Percentiles rank a stretch among this genome's conserved stretches.
These are phyloP conservation scores for Hoplostethus atlanticus DNA, from an alignment of 2,797 vertebrate genomes.

Conservation along the genomic window DNA sequence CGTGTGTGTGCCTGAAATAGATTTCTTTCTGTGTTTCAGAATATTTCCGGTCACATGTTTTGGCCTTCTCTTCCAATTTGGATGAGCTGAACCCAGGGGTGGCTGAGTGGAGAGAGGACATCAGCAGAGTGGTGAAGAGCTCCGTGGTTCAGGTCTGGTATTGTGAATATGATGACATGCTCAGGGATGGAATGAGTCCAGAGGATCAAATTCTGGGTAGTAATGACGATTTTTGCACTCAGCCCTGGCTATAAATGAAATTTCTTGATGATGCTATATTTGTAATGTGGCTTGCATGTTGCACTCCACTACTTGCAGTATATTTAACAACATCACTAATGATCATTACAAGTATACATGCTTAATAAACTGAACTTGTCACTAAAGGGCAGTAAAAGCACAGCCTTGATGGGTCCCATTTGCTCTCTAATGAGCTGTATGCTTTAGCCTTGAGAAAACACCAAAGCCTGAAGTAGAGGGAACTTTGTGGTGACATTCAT, in stretches of 20 bases:
- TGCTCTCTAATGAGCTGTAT: conserved; percentile 25
- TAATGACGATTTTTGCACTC: conserved; percentile 24
- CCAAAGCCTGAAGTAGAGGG: conserved; percentile 41
- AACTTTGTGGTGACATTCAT: conserved; percentile 45
- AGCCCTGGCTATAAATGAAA: not conserved
- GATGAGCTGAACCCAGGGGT: conserved; percentile 93
- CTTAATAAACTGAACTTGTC: conserved; percentile 36
- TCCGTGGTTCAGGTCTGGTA: conserved; percentile 87
- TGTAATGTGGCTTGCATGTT: conserved; percentile 39
- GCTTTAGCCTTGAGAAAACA: conserved; percentile 34
- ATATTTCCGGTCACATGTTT: conserved; percentile 89
- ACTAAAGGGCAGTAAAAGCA: conserved; percentile 39
- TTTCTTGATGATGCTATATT: conserved; percentile 40
- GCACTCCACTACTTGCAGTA: conserved; percentile 21
- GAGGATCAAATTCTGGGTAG: conserved; percentile 35
- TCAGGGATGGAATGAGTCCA: conserved; percentile 17
- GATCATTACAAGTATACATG: conserved; percentile 33
- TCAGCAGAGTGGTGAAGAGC: conserved; percentile 90
- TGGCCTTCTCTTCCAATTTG: conserved; percentile 92
- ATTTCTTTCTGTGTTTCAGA: conserved; percentile 81
- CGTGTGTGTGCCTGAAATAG: not conserved
- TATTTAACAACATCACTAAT: conserved; percentile 48
- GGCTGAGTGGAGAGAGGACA: conserved; percentile 92
- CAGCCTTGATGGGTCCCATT: conserved; percentile 30
- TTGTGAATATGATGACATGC: conserved; percentile 16